Conservation (phyloP, 2,113 vertebrate species). For the Scytalopus superciliaris region DNA sequence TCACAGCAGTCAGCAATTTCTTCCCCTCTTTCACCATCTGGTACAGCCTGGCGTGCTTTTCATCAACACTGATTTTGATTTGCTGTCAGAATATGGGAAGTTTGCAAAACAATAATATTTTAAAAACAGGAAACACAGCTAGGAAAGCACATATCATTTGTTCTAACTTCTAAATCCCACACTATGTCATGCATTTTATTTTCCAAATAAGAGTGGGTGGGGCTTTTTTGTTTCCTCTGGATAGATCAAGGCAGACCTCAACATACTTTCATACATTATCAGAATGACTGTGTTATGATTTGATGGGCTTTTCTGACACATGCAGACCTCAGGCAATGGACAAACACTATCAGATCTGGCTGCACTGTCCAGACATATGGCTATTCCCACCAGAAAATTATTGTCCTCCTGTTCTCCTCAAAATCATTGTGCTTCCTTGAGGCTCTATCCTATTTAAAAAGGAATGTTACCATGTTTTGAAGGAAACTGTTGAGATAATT, state of each 20-base stretch:
- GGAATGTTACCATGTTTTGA: background rate
- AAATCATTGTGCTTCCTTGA: background rate
- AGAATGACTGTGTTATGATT: background rate
- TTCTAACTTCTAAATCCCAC: background rate
- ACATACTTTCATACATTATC: background rate
- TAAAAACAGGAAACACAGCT: background rate
- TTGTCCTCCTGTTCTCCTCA: background rate
- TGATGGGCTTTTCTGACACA: background rate
- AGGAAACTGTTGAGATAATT: background rate
- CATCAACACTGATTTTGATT: slow-evolving; percentile 70
- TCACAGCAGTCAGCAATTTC: slow-evolving; percentile 65
- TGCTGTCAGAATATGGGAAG: slow-evolving; percentile 69
- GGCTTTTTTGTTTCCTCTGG: background rate
- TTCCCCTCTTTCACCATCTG: slow-evolving; percentile 78
- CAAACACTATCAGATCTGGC: background rate
- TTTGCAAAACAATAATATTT: slow-evolving; percentile 12
- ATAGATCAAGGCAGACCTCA: background rate
- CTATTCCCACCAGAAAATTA: background rate
- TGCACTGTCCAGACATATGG: background rate
- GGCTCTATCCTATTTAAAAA: background rate
- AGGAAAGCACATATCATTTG: background rate
- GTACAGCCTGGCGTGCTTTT: slow-evolving; percentile 71
- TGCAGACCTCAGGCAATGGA: background rate
- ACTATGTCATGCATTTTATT: background rate
- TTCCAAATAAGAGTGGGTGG: background rate